Evolutionary conservation across 2,797 vertebrate genomes (phyloP).

Genomic region (Sciurus vulgaris): DNA sequence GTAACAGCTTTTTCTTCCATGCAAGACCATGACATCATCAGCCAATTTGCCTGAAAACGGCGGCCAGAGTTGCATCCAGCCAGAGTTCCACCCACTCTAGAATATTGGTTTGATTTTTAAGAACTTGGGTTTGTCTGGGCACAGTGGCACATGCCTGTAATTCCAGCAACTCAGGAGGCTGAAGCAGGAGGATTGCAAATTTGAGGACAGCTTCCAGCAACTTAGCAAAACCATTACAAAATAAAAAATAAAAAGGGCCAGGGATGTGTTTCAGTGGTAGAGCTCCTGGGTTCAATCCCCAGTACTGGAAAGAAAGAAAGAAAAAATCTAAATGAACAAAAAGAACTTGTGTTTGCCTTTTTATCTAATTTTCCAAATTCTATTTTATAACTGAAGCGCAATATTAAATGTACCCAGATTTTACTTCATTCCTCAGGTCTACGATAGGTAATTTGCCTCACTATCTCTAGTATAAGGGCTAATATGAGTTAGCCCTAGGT

Average conservation of each 20-base stretch:
- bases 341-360: not conserved
- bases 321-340: not conserved
- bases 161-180: not conserved
- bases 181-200: not conserved
- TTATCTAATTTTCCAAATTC: conserved; percentile 35
- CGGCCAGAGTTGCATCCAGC: not conserved
- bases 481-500: not conserved
- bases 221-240: not conserved
- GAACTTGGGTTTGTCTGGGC: not conserved
- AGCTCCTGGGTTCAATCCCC: not conserved
- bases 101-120: not conserved
- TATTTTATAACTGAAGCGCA: conserved; percentile 17
- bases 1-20: conserved; percentile 5
- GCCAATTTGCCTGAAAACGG: not conserved
- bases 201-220: not conserved
- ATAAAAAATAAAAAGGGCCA: not conserved
- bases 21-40: not conserved
- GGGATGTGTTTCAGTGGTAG: not conserved
- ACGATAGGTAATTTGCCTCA: conserved; percentile 13
- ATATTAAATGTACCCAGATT: conserved; percentile 6
- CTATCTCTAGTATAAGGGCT: not conserved
- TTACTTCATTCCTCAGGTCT: conserved; percentile 45
- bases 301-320: not conserved
- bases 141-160: not conserved
- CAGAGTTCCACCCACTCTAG: not conserved